Evolutionary conservation across 2,113 vertebrate genomes (phyloP).

Genomic region (Barnardius zonarius): DNA sequence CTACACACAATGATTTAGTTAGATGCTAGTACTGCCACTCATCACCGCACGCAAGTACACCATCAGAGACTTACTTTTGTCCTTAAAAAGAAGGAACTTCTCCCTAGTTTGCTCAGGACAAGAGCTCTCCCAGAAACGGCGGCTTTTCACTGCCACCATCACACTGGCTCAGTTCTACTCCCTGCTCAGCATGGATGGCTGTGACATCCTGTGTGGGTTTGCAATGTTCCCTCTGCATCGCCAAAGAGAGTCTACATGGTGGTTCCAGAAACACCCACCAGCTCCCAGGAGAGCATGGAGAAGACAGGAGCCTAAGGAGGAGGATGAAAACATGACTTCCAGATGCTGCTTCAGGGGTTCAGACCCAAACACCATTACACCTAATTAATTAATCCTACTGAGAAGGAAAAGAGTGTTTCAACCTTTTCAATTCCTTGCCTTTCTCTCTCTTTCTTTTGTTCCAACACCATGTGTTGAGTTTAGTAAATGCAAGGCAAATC

Average conservation of each 20-base stretch:
- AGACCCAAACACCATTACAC: neutral
- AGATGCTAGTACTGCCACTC: neutral
- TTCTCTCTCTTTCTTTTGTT: neutral
- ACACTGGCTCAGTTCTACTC: neutral
- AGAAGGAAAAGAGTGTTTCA: neutral
- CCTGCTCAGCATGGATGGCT: neutral
- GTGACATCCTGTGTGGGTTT: rapidly evolving
- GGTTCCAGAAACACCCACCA: neutral
- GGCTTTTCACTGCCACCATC: neutral
- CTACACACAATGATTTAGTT: neutral
- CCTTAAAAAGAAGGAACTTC: neutral
- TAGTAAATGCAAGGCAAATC: neutral
- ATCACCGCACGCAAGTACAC: neutral
- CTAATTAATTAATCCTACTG: neutral
- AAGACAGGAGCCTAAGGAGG: neutral
- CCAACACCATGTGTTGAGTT: neutral
- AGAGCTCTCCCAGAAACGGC: neutral
- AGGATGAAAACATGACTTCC: neutral
- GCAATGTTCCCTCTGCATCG: neutral
- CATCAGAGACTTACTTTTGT: neutral
- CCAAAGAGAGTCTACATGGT: rapidly evolving
- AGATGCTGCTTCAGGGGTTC: neutral
- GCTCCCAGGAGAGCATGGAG: neutral
- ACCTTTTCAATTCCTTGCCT: neutral
- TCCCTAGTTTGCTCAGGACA: neutral